These are phyloP conservation scores for Acleris cristana DNA, from an alignment of 2,888 invertebrate genomes.

Conservation along the genomic window DNA sequence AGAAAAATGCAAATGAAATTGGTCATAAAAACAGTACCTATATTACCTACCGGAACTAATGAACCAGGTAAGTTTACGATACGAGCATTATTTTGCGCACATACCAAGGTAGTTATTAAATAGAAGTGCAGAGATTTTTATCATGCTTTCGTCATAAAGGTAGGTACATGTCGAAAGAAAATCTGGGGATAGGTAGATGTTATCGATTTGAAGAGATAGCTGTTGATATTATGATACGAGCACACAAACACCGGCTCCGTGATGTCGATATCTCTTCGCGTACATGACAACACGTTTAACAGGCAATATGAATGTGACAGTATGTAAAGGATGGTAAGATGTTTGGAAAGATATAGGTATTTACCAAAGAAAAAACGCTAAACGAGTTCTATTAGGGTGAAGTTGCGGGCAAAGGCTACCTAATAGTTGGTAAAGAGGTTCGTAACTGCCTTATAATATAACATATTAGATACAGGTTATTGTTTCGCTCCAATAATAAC, in stretches of 20 bases:
- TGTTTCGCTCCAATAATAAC: slow-evolving; percentile 54
- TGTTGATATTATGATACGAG: slow-evolving; percentile 19
- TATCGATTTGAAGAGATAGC: slow-evolving; percentile 28
- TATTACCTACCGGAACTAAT: background rate
- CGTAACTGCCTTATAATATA: background rate
- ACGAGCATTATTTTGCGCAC: background rate
- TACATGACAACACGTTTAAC: background rate
- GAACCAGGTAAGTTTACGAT: background rate
- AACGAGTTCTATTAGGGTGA: no score
- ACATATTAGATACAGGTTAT: background rate
- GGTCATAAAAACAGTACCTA: no score
- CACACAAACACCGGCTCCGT: background rate
- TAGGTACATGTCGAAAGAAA: no score
- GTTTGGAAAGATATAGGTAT: no score
- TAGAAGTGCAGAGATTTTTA: slow-evolving; percentile 9
- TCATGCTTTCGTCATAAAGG: slow-evolving; percentile 10
- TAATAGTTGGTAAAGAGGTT: background rate
- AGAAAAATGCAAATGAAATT: slow-evolving; percentile 1
- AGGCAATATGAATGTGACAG: no score
- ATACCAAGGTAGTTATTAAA: background rate
- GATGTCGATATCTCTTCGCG: slow-evolving; percentile 11
- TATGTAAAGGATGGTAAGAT: no score
- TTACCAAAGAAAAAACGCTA: no score
- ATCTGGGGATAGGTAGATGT: slow-evolving; percentile 24
- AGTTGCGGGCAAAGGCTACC: background rate